These are phyloP conservation scores for Pocota personata DNA, from an alignment of 2,888 invertebrate genomes.

Conservation along the genomic window DNA sequence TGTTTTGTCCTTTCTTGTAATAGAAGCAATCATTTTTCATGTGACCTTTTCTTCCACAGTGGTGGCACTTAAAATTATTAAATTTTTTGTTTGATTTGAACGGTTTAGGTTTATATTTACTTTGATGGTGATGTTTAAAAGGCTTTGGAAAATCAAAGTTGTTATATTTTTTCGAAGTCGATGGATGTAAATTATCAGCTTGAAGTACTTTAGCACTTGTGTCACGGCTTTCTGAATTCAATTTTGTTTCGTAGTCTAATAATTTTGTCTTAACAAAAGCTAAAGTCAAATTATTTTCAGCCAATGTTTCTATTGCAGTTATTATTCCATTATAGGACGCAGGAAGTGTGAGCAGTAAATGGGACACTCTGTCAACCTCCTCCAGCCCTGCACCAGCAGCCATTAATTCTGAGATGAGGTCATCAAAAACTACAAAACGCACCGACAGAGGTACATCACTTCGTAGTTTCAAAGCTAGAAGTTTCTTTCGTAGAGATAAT, in stretches of 20 bases:
- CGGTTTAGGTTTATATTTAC: neutral
- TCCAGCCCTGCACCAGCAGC: neutral
- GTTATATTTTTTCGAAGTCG: neutral
- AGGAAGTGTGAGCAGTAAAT: too few species aligned
- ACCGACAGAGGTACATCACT: neutral
- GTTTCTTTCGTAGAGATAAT: neutral
- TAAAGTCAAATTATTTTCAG: conserved; percentile 77
- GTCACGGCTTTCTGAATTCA: conserved; percentile 70
- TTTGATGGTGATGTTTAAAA: neutral
- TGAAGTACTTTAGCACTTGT: conserved; percentile 76
- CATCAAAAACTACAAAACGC: neutral
- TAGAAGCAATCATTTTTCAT: conserved; percentile 76
- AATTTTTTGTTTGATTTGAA: conserved; percentile 3
- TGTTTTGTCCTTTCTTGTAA: conserved; percentile 28
- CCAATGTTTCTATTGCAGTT: conserved; percentile 79
- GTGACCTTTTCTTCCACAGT: conserved; percentile 77
- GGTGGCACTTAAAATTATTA: conserved; percentile 74
- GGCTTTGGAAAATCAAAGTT: neutral
- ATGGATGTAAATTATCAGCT: conserved; percentile 29
- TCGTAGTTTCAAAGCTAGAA: neutral
- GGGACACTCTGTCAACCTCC: too few species aligned
- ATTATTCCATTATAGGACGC: too few species aligned
- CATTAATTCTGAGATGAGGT: neutral
- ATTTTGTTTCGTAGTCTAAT: conserved; percentile 60
- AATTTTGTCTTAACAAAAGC: conserved; percentile 78